These are phyloP conservation scores for Colletes collaris DNA, from an alignment of 2,888 invertebrate genomes.

Conservation along the genomic window DNA sequence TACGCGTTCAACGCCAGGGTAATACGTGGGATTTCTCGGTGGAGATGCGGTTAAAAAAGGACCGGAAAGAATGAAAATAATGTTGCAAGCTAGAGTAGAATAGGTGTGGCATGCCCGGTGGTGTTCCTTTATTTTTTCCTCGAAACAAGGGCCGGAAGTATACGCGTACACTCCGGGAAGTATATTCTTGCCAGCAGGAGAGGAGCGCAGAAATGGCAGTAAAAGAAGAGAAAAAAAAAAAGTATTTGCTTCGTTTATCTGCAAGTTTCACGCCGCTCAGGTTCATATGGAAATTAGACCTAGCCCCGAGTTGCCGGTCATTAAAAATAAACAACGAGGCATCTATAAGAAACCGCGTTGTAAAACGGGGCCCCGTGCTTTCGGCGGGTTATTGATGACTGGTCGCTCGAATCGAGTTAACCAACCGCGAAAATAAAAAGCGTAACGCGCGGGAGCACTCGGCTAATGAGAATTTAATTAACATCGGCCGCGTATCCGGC, in stretches of 20 bases:
- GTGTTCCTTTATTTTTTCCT: constrained; percentile 25
- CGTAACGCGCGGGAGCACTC: constrained; percentile 5
- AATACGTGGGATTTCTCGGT: constrained; percentile 28
- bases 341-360: not conserved
- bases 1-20: constrained; percentile 7
- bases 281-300: constrained; percentile 45
- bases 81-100: constrained; percentile 18
- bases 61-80: not conserved
- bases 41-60: constrained; percentile 17
- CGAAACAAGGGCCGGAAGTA: constrained; percentile 23
- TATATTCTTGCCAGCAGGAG: constrained; percentile 17
- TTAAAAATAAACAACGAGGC: constrained; percentile 15
- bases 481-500: constrained; percentile 29
- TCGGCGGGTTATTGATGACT: not conserved
- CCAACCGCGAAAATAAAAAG: constrained; percentile 18
- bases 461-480: constrained; percentile 62
- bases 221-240: not conserved
- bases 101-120: constrained; percentile 17
- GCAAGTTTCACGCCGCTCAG: constrained; percentile 22
- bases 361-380: not conserved
- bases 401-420: constrained; percentile 1
- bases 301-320: constrained; percentile 1
- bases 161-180: constrained; percentile 1
- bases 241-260: constrained; percentile 24
- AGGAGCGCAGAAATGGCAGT: constrained; percentile 8